Conservation (phyloP, 2,797 vertebrate genomes). For the Lindbergichthys nudifrons region DNA sequence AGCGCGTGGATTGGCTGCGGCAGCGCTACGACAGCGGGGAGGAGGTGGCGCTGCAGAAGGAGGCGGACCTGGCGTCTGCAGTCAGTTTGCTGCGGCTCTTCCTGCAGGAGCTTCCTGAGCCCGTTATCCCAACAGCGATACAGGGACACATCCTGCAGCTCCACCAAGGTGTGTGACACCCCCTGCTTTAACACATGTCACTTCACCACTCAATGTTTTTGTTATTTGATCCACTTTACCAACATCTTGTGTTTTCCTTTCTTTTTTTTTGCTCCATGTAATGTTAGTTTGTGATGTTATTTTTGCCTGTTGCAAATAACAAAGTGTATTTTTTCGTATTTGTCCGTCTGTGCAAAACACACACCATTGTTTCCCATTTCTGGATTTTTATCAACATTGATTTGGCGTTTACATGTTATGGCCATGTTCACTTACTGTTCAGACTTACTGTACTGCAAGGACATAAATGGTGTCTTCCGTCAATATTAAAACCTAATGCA, state of each 20-base stretch:
- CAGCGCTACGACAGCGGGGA: conserved; percentile 95
- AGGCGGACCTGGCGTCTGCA: conserved; percentile 96
- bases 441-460: conserved; percentile 7
- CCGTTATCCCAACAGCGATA: conserved; percentile 92
- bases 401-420: conserved; percentile 27
- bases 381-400: conserved; percentile 24
- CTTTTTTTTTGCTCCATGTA: not conserved
- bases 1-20: conserved; percentile 97
- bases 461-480: not conserved
- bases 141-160: conserved; percentile 94
- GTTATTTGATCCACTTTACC: not conserved
- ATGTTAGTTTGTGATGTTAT: not conserved
- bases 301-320: not conserved
- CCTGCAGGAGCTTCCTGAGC: conserved; percentile 98
- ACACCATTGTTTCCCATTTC: not conserved
- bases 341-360: not conserved
- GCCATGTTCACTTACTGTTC: conserved; percentile 12
- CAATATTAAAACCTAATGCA: not conserved
- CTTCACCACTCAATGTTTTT: conserved; percentile 2
- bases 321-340: not conserved
- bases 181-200: not conserved
- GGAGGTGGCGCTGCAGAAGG: conserved; percentile 96
- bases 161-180: conserved; percentile 88
- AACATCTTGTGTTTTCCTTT: not conserved
- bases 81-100: conserved; percentile 97